Evolutionary conservation across 1,140 invertebrate species (phyloP).

Genomic region (Aphelenchoides besseyi): DNA sequence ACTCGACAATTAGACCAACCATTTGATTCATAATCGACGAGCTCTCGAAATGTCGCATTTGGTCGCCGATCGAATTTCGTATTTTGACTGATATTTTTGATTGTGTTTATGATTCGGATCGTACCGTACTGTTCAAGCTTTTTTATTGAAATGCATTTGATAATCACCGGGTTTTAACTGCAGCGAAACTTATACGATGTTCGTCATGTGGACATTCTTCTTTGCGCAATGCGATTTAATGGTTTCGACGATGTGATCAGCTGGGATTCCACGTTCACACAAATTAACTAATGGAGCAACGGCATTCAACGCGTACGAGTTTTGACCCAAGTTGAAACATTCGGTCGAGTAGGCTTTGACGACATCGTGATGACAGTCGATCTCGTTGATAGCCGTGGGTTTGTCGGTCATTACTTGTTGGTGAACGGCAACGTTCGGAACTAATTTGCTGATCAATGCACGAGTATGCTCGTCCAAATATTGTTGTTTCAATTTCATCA

Average conservation of each 20-base stretch:
- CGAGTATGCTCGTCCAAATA: not conserved
- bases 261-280: not conserved
- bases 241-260: not conserved
- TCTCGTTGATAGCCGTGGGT: not conserved
- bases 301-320: conserved; percentile 5
- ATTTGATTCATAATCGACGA: not conserved
- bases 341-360: not conserved
- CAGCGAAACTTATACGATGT: not conserved
- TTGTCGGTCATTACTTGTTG: not conserved
- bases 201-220: not conserved
- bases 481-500: not conserved
- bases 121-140: not conserved
- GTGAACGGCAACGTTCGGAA: not conserved
- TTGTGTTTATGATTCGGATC: not conserved
- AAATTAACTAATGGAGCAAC: not conserved
- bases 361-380: conserved; percentile 12
- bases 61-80: not conserved
- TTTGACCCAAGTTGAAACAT: conserved; percentile 20
- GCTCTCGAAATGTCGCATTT: not conserved
- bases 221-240: not conserved
- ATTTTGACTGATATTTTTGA: not conserved
- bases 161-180: not conserved
- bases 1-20: not conserved
- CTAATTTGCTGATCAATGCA: not conserved
- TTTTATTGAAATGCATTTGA: not conserved